Percentiles rank a stretch among this genome's conserved stretches.
Evolutionary conservation across 2,113 vertebrate species (phyloP).

Genomic region (Calidris pugnax): DNA sequence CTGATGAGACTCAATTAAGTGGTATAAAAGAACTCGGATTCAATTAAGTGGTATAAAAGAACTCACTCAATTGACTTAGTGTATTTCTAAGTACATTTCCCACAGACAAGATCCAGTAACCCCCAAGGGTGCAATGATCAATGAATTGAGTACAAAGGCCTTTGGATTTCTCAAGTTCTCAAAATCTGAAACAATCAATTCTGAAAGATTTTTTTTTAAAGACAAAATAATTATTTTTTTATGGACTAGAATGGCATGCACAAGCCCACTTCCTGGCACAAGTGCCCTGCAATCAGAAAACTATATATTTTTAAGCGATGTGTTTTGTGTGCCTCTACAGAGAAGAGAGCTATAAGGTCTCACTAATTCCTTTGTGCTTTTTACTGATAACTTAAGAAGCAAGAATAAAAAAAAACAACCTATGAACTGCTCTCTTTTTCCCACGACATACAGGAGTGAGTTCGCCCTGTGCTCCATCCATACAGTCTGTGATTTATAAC

Average conservation of each 20-base stretch:
- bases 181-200: background rate
- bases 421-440: background rate
- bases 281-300: background rate
- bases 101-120: background rate
- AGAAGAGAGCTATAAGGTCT: background rate
- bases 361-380: background rate
- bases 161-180: background rate
- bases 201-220: background rate
- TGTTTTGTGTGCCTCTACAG: background rate
- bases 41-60: background rate
- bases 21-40: background rate
- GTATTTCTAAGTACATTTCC: background rate
- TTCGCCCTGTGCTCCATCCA: background rate
- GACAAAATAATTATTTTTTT: background rate
- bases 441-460: background rate
- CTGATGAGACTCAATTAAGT: background rate
- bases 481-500: too few species aligned
- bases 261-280: background rate
- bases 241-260: background rate
- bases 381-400: background rate
- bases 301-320: background rate
- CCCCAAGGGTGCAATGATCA: background rate
- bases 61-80: background rate
- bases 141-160: background rate
- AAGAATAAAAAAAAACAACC: background rate